Conservation (phyloP, 1,140 invertebrate genomes). For the Tyrophagus putrescentiae region DNA sequence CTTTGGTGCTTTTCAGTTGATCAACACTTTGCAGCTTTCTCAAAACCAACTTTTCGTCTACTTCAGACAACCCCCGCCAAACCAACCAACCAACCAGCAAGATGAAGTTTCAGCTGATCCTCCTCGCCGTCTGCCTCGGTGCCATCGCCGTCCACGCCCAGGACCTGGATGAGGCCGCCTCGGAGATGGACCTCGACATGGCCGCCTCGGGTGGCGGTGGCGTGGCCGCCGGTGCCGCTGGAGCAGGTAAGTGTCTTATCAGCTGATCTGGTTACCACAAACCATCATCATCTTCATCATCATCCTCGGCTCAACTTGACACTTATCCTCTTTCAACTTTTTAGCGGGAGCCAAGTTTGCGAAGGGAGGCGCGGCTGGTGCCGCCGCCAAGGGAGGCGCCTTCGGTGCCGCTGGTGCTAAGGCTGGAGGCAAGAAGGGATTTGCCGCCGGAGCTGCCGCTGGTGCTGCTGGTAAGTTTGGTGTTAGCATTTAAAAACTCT, state of each 20-base stretch:
- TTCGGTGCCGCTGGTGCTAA: background rate
- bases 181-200: background rate
- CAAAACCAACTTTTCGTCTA: no score
- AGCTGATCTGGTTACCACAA: no score
- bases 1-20: no score
- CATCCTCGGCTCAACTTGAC: background rate
- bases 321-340: background rate
- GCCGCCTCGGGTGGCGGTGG: constrained; percentile 2
- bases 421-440: background rate
- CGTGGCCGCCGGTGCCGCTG: constrained; percentile 8
- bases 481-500: background rate
- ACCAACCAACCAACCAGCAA: no score
- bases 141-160: background rate
- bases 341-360: no score
- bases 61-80: no score
- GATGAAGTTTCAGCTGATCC: background rate
- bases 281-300: no score
- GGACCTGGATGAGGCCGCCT: no score
- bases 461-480: background rate
- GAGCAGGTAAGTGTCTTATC: constrained; percentile 2
- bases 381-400: background rate
- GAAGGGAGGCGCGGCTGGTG: constrained; percentile 8
- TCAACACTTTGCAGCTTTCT: no score
- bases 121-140: background rate
- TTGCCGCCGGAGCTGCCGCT: constrained; percentile 16